Evolutionary conservation across 2,888 invertebrate genomes (phyloP).

Genomic region (Papilio gigon): DNA sequence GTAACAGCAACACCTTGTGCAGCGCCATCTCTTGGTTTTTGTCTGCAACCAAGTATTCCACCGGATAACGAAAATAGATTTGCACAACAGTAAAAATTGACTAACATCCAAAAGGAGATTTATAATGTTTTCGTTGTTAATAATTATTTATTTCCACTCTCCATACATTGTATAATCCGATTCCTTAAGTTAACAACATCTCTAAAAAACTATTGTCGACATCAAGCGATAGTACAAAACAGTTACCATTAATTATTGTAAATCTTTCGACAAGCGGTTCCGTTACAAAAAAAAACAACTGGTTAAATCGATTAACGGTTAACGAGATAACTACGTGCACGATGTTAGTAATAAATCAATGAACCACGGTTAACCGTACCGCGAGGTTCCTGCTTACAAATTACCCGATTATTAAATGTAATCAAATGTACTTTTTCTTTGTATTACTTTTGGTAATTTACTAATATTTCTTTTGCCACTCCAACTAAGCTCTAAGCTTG

Average conservation of each 20-base stretch:
- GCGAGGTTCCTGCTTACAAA: neutral
- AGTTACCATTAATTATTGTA: neutral
- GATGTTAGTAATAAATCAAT: slow-evolving; percentile 15
- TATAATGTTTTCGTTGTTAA: too few relatives aligned
- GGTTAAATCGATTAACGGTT: slow-evolving; percentile 6
- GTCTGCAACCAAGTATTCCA: slow-evolving; percentile 57
- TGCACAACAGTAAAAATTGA: neutral
- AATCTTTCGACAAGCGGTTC: neutral
- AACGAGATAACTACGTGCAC: neutral
- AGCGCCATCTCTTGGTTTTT: slow-evolving; percentile 61
- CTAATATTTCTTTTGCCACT: too few relatives aligned
- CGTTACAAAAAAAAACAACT: slow-evolving; percentile 10
- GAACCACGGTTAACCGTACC: slow-evolving; percentile 23
- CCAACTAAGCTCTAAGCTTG: too few relatives aligned
- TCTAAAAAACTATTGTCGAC: neutral
- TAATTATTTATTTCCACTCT: too few relatives aligned
- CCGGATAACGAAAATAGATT: neutral
- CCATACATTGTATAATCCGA: too few relatives aligned
- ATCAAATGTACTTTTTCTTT: too few relatives aligned
- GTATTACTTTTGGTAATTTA: too few relatives aligned
- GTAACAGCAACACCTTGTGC: slow-evolving; percentile 57
- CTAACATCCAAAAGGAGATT: too few relatives aligned
- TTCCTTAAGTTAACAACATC: neutral
- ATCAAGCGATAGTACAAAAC: neutral
- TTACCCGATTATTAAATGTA: neutral